Evolutionary conservation across 2,797 vertebrate species (phyloP), one percentile per base, ranked within the genome.

Genomic region (Myoxocephalus aenaeus): DNA sequence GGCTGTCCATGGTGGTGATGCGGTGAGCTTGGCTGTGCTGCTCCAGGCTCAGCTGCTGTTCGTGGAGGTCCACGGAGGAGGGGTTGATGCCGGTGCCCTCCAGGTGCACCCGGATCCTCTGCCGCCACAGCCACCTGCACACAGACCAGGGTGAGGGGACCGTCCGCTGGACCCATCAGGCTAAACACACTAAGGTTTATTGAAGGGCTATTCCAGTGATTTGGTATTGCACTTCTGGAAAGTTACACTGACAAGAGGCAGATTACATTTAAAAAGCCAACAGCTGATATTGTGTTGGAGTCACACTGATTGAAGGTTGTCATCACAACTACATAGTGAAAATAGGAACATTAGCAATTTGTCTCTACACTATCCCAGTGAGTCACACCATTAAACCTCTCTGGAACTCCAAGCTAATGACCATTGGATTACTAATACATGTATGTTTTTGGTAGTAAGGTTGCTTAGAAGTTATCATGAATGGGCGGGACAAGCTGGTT

Each of bases 51-150:
- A 99, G 93, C 89, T 99, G 98, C 90, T 97, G 95, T 57, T 99
- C 98, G 0, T 99, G 98, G 69, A 99, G 95, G 86, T 99, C 97
- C 84, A 99, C 96, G 0, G 97, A 97, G 2, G 92, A 87, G 20
- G 97, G 95, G 27, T 99, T 99, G 83, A 99, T 97, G 38, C 98
- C 98, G 1, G 97, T 98, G 40, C 98, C 98, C 91, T 99, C 98
- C 40, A 99, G 90, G 74, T 98, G 95, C 40, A 99, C 88, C 34
- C 97, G 95, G 87, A 97, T 96, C 81, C 98, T 94, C 85, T 99
- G 97, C n/a, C 98, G 96, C 97, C 97, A 99, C 58, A 96, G 93
- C 98, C 98, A 99, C 91, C 98, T 99, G 77, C 42, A 42, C 48
- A 38, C 4, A 29, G 13, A 13, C 48, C 3, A 8, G 53, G 25